Conservation (phyloP, 2,888 invertebrate genomes). For the Eutolmus rufibarbis region DNA sequence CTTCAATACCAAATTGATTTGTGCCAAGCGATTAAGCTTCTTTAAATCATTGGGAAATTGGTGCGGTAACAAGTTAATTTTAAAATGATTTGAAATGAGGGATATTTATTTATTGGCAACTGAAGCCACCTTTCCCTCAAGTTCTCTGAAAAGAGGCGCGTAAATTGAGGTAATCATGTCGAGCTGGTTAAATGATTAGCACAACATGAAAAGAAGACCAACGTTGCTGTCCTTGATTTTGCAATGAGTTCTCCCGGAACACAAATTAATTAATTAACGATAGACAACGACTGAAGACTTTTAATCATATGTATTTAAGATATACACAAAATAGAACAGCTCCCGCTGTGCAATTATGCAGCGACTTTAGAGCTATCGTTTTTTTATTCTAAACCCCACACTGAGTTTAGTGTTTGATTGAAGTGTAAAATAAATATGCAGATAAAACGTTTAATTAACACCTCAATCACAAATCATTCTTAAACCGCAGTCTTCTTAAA, state of each 20-base stretch:
- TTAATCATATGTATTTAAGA: background rate
- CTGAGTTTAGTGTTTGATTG: background rate
- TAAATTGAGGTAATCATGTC: background rate
- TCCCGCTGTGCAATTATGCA: background rate
- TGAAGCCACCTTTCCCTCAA: background rate
- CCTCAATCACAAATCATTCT: background rate
- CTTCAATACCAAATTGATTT: background rate
- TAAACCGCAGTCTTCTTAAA: background rate
- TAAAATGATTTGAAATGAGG: background rate
- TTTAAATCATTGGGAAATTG: background rate
- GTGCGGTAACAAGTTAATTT: background rate
- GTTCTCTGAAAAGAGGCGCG: background rate
- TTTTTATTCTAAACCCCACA: background rate
- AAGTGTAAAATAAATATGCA: background rate
- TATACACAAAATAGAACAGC: background rate
- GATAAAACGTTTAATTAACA: background rate
- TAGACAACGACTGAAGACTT: background rate
- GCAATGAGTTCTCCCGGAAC: background rate
- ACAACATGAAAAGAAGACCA: background rate
- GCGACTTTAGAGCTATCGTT: background rate
- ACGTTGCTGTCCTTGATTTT: background rate
- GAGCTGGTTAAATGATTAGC: background rate
- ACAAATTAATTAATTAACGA: background rate
- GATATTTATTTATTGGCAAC: background rate
- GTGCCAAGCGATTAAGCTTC: background rate